These are phyloP conservation scores for Sparidentex hasta DNA, from an alignment of 2,797 vertebrate species.

Conservation along the genomic window DNA sequence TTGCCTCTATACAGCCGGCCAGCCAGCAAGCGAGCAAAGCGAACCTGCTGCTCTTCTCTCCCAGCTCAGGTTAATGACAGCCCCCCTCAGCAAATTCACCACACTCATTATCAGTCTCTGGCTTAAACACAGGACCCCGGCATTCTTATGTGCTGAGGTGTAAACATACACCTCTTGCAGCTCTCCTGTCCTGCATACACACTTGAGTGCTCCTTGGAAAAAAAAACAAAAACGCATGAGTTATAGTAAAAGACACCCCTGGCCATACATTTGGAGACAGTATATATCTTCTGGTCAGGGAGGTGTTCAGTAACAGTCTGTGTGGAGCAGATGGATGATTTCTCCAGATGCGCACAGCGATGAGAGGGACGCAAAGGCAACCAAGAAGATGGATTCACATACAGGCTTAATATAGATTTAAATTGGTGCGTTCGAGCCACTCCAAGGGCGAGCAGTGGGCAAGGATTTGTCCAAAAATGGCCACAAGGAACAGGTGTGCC, in stretches of 20 bases:
- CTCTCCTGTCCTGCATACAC: conserved; percentile 46
- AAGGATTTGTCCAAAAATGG: conserved; percentile 69
- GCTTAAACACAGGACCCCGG: conserved; percentile 81
- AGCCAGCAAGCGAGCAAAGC: background rate
- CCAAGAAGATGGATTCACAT: background rate
- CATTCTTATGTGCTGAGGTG: conserved; percentile 82
- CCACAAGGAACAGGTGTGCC: conserved; percentile 80
- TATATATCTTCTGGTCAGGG: conserved; percentile 5
- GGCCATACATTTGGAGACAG: conserved; percentile 5
- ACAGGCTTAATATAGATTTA: background rate
- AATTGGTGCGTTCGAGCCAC: background rate
- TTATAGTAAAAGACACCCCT: conserved; percentile 18
- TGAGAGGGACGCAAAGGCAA: conserved; percentile 2
- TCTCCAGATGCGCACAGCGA: conserved; percentile 17
- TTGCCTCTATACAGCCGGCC: conserved; percentile 13
- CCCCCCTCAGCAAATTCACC: conserved; percentile 72
- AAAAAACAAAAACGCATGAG: background rate
- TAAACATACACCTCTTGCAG: conserved; percentile 77
- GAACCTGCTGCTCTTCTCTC: conserved; percentile 48
- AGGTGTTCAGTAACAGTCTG: conserved; percentile 22
- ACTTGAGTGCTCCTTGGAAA: conserved; percentile 14
- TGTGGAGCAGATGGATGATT: conserved; percentile 21
- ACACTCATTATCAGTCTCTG: conserved; percentile 82
- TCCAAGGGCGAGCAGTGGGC: conserved; percentile 9
- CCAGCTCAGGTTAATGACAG: conserved; percentile 83